Evolutionary conservation across 2,113 vertebrate genomes (phyloP), one percentile per base, ranked within the genome.

Genomic region (Oncorhynchus clarkii): DNA sequence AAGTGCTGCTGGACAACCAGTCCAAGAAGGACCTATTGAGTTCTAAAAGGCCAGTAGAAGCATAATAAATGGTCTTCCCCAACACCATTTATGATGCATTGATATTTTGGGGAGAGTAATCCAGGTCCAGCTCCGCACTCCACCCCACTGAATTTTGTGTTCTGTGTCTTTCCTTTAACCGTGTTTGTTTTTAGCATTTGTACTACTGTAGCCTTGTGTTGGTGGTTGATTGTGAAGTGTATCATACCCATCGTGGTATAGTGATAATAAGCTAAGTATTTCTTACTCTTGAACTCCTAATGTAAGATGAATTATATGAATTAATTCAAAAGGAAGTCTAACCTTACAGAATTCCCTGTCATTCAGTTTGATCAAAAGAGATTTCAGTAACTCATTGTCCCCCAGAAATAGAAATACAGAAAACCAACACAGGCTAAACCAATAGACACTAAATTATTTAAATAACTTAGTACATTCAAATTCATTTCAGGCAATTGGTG

Each of bases 31-130:
- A 95, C 80, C 93, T 91, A 34, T 92, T 91, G 89, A 93, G 86
- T 91, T 75, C 89, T 82, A 96, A 95, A 97, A 99, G 97, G 98
- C 97, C 94, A 96, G 98, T 99, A 91, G 82, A 88, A 88, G 92
- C 95, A 96, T 97, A 92, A 96, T 99, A 97, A 98, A 97, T 98
- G 95, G 95, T 81, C 85, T 84, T 67, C 80, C 73, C 75, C 34
- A 22, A 70, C 62, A 88, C 93, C 94, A 96, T 98, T 98, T 97
- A 97, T 97, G 88, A 97, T 95, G 94, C 93, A 87, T 3, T 89
- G 26, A 83, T 65, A 71, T 76, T 75, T 81, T 62, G 64, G 64
- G 71, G 78, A 79, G 74, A 81, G 26, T 80, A 49, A 74, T 76
- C 77, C 82, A 78, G 87, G 81, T 88, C 86, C 85, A 89, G 82